Evolutionary conservation across 2,797 vertebrate species (phyloP), one percentile per base, ranked within the genome.

Genomic region (Arnoldichthys spilopterus): DNA sequence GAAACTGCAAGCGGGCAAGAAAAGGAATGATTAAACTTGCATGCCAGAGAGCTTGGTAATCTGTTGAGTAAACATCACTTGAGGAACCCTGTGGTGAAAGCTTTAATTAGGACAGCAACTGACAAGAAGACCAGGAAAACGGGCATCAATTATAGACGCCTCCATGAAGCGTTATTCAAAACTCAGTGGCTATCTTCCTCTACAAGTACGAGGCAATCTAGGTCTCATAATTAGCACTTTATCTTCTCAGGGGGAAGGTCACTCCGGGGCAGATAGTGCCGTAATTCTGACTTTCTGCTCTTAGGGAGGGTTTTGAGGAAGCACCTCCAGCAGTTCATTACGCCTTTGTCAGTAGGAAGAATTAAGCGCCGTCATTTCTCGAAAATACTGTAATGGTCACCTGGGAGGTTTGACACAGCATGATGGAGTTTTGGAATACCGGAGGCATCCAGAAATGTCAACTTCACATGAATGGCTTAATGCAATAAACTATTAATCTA

Each of bases 211-310:
- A 76, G 67, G 66, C 78, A 74, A 81, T 79, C 78, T 47, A 54
- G 11, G 73, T 78, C 73, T 54, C 78, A 81, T 83, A 88, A 87
- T 88, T 88, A 87, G 76, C 15, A n/a, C 32, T 30, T 54, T 32
- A 30, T 63, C 78, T 79, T 77, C 67, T 76, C 67, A 26, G 74
- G 62, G 68, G 63, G 68, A 40, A 84, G 81, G 84, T 86, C 80
- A 84, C 71, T 37, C 74, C 56, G 75, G 56, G 58, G 28, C 12
- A 62, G 49, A 32, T 18, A 51, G 34, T 12, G 53, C 53, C 22
- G n/a, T 47, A 77, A 47, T n/a, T 68, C 6, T 2, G 15, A 0
- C 24, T 24, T 49, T 49, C 20, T 76, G 63, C 74, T 68, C n/a
- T 13, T 51, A 16, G 20, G 49, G 18, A 70, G 47, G 16, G 6